Conservation (phyloP, 1,140 invertebrate species). For the Mylabris phalerata region DNA sequence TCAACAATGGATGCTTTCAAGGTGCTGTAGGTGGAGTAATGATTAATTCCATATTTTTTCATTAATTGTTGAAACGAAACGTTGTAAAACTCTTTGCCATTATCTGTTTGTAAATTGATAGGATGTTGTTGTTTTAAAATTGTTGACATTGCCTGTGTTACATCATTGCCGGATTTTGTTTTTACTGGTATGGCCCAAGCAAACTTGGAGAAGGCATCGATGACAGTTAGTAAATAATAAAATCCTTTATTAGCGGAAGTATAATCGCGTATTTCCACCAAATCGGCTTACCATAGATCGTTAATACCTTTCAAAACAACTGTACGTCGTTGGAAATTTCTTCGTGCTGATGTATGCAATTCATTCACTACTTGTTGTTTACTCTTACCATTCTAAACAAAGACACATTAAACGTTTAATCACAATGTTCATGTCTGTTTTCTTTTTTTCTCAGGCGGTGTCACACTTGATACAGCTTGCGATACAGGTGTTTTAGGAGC, state of each 20-base stretch:
- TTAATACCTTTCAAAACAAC: conserved; percentile 34
- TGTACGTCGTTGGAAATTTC: conserved; percentile 6
- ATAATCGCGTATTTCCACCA: conserved; percentile 23
- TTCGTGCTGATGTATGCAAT: no score
- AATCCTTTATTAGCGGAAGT: conserved; percentile 26
- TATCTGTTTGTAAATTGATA: conserved; percentile 32
- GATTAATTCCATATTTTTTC: conserved; percentile 31
- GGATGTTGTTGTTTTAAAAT: conserved; percentile 25
- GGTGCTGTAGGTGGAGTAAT: conserved; percentile 35
- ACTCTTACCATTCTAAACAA: no score
- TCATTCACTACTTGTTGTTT: no score
- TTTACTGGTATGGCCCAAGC: conserved; percentile 32
- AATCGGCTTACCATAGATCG: conserved; percentile 30
- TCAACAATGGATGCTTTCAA: conserved; percentile 42
- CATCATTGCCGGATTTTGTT: conserved; percentile 26
- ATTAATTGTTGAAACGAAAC: conserved; percentile 27
- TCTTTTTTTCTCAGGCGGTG: no score
- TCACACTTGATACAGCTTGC: no score
- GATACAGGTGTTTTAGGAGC: no score
- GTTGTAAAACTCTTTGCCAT: conserved; percentile 34
- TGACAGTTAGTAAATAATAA: conserved; percentile 33
- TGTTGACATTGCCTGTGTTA: conserved; percentile 25
- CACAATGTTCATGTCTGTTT: no score
- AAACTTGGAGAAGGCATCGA: conserved; percentile 37
- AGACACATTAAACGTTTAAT: no score